Base-by-base conservation (phyloP, 2,113 vertebrate species). In the Ceuthmochares aereus region DNA sequence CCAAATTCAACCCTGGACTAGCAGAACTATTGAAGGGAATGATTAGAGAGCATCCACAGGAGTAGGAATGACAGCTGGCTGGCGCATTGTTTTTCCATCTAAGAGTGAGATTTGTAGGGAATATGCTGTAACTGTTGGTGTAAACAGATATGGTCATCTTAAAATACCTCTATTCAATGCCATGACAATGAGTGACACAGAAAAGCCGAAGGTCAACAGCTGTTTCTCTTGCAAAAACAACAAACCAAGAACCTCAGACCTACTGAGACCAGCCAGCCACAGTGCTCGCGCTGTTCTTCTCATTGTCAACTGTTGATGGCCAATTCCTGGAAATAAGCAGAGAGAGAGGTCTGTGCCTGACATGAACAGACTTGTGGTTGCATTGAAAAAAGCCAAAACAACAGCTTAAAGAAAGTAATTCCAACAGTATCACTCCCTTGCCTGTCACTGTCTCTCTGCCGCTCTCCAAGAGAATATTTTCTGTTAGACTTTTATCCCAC, bases 311-410 rank as follows among this genome's bases (percentile, higher is more conserved):
- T 76, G 69, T 27, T 59, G 10, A 76, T 83, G 58, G 91, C 70
- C 5, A 30, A 87, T 97, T 97, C 91, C 93, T 97, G 89, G 94
- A 96, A 97, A 93, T 62, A 95, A 43, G 23, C 64, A 72, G 85
- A 69, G 85, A 90, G 81, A n/a, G 86, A 93, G 56, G 18, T 37
- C 89, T 81, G 40, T 93, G 77, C 54, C 69, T 89, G 55, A 45
- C 68, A 36, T 64, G 83, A 83, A 8, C 80, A 92, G 84, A 45
- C 72, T 89, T 93, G 86, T 91, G 92, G 75, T 91, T 91, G 84
- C 40, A 4, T 40, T 79, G 84, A 56, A 23, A 40, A 79, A 78
- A 93, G 58, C 69, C 89, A 79, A 66, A 89, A 77, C 64, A 83
- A 90, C 59, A 94, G 93, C 81, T 91, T 86, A 36, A 58, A 90